A percentile compares a stretch with the other conserved stretches of the same genome.
phyloP scores from a whole-genome alignment of 2,797 vertebrate genomes.

The Platyrinchus mystaceus region DNA sequence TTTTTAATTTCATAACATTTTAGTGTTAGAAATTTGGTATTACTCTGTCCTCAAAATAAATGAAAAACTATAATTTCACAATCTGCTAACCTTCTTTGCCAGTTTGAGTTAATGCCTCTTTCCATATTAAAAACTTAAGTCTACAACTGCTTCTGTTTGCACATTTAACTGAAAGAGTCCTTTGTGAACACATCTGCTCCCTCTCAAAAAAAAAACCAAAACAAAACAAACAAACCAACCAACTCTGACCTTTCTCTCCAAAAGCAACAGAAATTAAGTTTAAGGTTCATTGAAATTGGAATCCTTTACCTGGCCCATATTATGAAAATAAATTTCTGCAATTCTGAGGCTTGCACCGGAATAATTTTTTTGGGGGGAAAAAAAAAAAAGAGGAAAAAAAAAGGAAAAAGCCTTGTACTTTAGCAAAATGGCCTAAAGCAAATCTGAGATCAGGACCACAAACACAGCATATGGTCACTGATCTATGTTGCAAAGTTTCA shows the following conservation, averaged over 20 bases:
- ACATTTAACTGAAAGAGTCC: not conserved
- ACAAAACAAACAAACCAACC: not conserved
- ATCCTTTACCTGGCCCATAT: not conserved
- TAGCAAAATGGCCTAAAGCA: not conserved
- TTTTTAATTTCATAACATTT: not conserved
- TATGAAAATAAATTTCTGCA: not conserved
- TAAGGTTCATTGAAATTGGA: not conserved
- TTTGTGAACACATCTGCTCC: constrained; percentile 2
- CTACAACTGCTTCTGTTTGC: not conserved
- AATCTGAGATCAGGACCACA: not conserved
- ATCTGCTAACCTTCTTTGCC: not conserved
- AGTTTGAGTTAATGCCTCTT: not conserved
- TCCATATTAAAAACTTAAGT: not conserved
- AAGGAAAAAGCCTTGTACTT: not conserved
- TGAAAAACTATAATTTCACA: not conserved
- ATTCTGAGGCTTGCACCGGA: not conserved
- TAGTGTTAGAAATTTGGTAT: not conserved
- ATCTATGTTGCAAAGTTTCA: not conserved
- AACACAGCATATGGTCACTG: not conserved
- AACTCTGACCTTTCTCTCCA: not conserved
- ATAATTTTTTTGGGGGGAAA: not conserved
- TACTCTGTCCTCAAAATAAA: not conserved
- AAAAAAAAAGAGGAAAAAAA: not conserved
- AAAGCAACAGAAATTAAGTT: not conserved
- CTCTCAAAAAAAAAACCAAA: not conserved